Conservation (phyloP, 2,888 invertebrate genomes). For the Pseudolycoriella hygida region DNA sequence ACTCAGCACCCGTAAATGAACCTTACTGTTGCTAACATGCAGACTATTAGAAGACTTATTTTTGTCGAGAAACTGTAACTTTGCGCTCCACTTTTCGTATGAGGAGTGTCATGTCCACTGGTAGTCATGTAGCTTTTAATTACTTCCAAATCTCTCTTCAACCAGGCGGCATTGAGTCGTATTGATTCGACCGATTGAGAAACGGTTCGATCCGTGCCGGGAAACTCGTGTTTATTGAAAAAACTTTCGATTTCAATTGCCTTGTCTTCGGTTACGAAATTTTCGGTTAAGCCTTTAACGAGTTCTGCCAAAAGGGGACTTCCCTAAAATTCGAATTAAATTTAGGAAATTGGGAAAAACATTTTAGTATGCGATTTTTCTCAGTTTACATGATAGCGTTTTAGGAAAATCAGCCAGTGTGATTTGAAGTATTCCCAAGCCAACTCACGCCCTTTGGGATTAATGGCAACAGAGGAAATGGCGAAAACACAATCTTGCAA, state of each 20-base stretch:
- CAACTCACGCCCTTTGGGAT: constrained; percentile 62
- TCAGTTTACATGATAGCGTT: constrained; percentile 20
- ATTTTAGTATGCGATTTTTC: not conserved
- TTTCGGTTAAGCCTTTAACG: constrained; percentile 72
- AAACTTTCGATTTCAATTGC: constrained; percentile 70
- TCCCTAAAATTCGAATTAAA: constrained; percentile 32
- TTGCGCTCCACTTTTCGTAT: too few relatives aligned
- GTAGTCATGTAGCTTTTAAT: too few relatives aligned
- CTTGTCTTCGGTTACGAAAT: constrained; percentile 66
- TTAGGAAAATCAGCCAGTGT: constrained; percentile 56
- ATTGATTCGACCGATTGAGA: constrained; percentile 86
- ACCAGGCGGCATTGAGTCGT: constrained; percentile 74
- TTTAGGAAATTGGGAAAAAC: not conserved
- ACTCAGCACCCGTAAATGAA: too few relatives aligned
- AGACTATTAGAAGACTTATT: too few relatives aligned
- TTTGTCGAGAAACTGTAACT: too few relatives aligned
- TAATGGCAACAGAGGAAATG: constrained; percentile 68
- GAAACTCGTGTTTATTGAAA: constrained; percentile 55
- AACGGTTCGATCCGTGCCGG: constrained; percentile 73
- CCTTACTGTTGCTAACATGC: too few relatives aligned
- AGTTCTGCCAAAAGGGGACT: constrained; percentile 66
- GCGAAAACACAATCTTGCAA: constrained; percentile 84
- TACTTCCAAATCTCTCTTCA: constrained; percentile 62
- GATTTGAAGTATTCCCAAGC: constrained; percentile 85
- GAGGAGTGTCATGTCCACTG: too few relatives aligned